Conservation (phyloP, 1,140 invertebrate genomes). For the Calliopsis andreniformis region DNA sequence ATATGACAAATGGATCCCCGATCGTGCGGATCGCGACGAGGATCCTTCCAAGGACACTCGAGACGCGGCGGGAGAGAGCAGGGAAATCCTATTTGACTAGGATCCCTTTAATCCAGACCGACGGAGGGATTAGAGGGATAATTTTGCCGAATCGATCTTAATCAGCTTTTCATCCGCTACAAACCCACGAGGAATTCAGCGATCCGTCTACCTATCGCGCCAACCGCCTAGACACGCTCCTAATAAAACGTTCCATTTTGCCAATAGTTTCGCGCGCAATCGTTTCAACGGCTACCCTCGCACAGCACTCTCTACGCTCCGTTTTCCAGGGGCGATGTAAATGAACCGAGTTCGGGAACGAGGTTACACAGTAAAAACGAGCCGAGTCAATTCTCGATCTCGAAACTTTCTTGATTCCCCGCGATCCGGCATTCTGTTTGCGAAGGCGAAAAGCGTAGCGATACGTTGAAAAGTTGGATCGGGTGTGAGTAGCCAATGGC, state of each 20-base stretch:
- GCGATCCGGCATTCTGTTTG: background rate
- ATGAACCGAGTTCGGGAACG: constrained; percentile 1
- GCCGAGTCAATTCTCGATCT: constrained; percentile 3
- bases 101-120: constrained; percentile 57
- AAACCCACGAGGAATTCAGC: constrained; percentile 31
- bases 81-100: constrained; percentile 52
- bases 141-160: constrained; percentile 61
- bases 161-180: constrained; percentile 61
- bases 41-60: constrained; percentile 20
- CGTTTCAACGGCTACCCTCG: background rate
- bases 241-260: constrained; percentile 39
- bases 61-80: background rate
- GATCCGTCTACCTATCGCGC: background rate
- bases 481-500: background rate
- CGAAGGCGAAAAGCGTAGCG: background rate
- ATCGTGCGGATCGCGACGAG: constrained; percentile 41
- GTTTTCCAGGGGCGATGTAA: constrained; percentile 11
- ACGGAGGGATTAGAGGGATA: constrained; percentile 60
- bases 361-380: constrained; percentile 20
- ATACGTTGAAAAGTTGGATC: constrained; percentile 13
- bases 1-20: constrained; percentile 52
- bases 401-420: constrained; percentile 27
- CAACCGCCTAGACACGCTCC: constrained; percentile 19
- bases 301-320: background rate
- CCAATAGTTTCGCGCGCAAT: constrained; percentile 4